Evolutionary conservation across 2,113 vertebrate genomes (phyloP).

Genomic region (Actenoides hombroni): DNA sequence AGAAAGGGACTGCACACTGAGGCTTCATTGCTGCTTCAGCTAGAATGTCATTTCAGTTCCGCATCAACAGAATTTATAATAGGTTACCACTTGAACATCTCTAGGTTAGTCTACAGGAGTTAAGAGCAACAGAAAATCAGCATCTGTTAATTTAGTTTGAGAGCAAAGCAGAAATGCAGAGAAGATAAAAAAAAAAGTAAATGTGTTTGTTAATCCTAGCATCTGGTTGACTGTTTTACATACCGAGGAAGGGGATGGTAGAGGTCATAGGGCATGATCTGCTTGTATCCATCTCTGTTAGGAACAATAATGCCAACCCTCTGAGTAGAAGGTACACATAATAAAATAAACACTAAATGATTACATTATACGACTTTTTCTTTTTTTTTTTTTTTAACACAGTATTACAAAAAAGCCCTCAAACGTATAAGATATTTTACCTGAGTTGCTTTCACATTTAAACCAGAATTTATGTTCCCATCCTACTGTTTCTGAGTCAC

Average conservation of each 20-base stretch:
- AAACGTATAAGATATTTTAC: background rate
- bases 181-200: background rate
- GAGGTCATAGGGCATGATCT: slow-evolving; percentile 99
- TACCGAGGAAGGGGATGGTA: slow-evolving; percentile 98
- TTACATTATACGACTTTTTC: slow-evolving; percentile 73
- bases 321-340: slow-evolving; percentile 84
- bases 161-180: slow-evolving; percentile 17
- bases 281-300: slow-evolving; percentile 98
- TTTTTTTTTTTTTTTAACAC: background rate
- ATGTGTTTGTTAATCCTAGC: slow-evolving; percentile 54
- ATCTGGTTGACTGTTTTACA: slow-evolving; percentile 72
- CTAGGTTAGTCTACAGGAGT: background rate
- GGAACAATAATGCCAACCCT: slow-evolving; percentile 85
- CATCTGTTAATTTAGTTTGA: slow-evolving; percentile 10
- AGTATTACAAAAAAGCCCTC: slow-evolving; percentile 51
- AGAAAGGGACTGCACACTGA: background rate
- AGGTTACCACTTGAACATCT: background rate
- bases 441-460: background rate
- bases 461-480: background rate
- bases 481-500: background rate
- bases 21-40: background rate
- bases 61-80: slow-evolving; percentile 10
- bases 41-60: background rate
- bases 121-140: slow-evolving; percentile 12
- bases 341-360: slow-evolving; percentile 82